phyloP scores from a whole-genome alignment of 2,888 invertebrate species.

The Odontomyia ornata region DNA sequence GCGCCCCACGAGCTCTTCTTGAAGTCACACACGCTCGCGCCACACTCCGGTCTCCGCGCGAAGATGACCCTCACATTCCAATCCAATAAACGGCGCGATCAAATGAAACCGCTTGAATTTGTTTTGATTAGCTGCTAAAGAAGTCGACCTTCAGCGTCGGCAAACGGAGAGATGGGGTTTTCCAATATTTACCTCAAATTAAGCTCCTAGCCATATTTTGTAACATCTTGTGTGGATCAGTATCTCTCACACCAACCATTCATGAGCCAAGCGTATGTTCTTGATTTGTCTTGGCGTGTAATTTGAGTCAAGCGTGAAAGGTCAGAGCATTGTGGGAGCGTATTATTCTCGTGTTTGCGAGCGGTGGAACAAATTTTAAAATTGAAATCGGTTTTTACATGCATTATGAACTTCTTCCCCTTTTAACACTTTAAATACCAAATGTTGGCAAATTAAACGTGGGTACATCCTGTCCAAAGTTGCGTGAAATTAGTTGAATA shows the following conservation, averaged over 20 bases:
- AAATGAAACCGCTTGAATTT: constrained; percentile 1
- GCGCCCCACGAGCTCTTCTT: background rate
- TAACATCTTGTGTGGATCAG: background rate
- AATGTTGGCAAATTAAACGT: no score
- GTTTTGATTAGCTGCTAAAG: constrained; percentile 15
- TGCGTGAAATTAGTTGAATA: no score
- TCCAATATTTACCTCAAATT: background rate
- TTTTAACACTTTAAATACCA: no score
- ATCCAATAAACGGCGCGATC: background rate
- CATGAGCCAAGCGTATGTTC: background rate
- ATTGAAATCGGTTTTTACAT: no score
- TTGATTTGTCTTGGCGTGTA: background rate
- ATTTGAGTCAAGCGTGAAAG: constrained; percentile 4
- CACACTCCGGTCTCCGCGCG: background rate
- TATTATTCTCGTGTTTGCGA: no score
- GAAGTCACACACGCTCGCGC: background rate
- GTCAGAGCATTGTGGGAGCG: background rate
- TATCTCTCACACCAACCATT: background rate
- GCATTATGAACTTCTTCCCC: no score
- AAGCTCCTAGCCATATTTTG: background rate
- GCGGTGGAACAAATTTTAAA: no score
- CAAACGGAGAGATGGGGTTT: background rate
- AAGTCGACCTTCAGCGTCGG: constrained; percentile 24
- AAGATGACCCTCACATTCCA: constrained; percentile 29
- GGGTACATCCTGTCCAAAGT: no score